phyloP scores from a whole-genome alignment of 2,888 invertebrate species.

The Leptinotarsa juncta region DNA sequence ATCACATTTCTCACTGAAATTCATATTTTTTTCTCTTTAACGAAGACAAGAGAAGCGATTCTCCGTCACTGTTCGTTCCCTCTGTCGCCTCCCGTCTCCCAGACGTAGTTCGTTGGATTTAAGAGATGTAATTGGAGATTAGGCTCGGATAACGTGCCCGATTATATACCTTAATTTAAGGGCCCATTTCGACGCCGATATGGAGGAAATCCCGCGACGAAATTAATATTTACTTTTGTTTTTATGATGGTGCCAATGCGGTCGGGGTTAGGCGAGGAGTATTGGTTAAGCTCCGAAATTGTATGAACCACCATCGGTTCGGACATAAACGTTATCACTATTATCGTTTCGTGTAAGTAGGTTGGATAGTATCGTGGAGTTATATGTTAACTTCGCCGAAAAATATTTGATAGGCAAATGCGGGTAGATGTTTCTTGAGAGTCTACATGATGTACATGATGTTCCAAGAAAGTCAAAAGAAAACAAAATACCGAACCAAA shows the following conservation, averaged over 20 bases:
- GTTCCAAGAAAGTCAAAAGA: too few species aligned
- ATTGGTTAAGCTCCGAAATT: slow-evolving; percentile 1
- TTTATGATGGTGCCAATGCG: slow-evolving; percentile 38
- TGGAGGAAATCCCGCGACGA: slow-evolving; percentile 41
- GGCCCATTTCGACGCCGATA: slow-evolving; percentile 45
- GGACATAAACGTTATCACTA: slow-evolving; percentile 1
- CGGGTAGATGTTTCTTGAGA: background rate
- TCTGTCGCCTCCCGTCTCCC: slow-evolving; percentile 6
- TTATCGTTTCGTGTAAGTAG: background rate
- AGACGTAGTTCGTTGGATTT: slow-evolving; percentile 48
- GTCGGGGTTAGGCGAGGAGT: slow-evolving; percentile 8
- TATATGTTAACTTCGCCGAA: background rate
- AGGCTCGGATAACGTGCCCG: slow-evolving; percentile 53
- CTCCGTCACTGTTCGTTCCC: background rate
- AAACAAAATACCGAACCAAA: too few species aligned
- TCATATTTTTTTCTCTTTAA: background rate
- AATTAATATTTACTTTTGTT: slow-evolving; percentile 54
- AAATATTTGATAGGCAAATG: background rate
- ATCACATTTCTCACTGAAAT: background rate
- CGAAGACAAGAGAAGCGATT: background rate
- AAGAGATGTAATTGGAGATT: slow-evolving; percentile 58
- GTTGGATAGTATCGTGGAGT: background rate
- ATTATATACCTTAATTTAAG: slow-evolving; percentile 57
- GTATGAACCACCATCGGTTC: slow-evolving; percentile 4
- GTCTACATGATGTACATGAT: background rate